phyloP scores from a whole-genome alignment of 2,113 vertebrate species.

The Rhipidura dahli region DNA sequence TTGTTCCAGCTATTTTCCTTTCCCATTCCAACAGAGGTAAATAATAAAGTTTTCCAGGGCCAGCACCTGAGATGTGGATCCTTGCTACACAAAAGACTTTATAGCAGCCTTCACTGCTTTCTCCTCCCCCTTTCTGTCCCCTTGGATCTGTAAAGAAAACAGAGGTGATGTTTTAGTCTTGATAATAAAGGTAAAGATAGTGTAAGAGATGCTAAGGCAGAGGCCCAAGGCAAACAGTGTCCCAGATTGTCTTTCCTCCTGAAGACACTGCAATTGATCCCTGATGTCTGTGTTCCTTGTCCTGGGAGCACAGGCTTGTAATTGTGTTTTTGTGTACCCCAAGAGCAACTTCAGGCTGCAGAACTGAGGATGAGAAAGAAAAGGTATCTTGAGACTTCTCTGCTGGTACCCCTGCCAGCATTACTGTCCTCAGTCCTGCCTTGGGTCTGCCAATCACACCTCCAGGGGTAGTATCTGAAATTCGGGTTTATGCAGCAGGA shows the following conservation, averaged over 20 bases:
- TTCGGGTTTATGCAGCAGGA: background rate
- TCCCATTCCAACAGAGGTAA: background rate
- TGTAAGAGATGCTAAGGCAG: background rate
- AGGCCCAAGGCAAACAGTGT: background rate
- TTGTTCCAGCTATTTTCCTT: background rate
- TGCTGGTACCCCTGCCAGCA: background rate
- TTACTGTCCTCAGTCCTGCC: background rate
- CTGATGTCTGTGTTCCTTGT: background rate
- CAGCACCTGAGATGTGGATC: background rate
- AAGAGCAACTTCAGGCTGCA: background rate
- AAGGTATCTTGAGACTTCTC: background rate
- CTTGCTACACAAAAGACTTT: background rate
- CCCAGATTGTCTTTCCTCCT: background rate
- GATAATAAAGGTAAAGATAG: background rate
- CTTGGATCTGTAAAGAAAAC: background rate
- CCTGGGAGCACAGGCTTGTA: fast-evolving
- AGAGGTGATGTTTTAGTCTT: background rate
- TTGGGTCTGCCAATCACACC: background rate
- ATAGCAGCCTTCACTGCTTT: background rate
- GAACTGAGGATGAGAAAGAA: background rate
- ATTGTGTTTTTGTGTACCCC: background rate
- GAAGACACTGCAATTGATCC: background rate
- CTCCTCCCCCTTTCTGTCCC: background rate
- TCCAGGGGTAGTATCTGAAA: background rate
- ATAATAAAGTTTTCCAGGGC: background rate